Evolutionary conservation across 2,888 invertebrate genomes (phyloP).

Genomic region (Agrotis puta): DNA sequence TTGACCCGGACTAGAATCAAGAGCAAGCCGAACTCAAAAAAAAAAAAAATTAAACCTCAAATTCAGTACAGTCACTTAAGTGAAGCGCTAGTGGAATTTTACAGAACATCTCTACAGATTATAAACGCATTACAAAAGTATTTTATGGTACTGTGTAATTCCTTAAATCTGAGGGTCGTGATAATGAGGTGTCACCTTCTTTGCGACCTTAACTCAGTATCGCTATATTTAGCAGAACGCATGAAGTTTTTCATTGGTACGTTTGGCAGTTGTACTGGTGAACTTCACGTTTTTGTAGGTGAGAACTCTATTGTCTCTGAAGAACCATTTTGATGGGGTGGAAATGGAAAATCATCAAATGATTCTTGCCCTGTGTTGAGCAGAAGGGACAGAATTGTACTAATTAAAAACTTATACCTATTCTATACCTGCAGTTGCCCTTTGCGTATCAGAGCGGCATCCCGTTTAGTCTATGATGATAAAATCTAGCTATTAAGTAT

Average conservation of each 20-base stretch:
- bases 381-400: no score
- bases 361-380: no score
- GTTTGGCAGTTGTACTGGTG: constrained; percentile 14
- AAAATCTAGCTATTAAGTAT: no score
- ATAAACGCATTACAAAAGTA: constrained; percentile 25
- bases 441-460: no score
- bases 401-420: no score
- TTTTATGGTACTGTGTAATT: constrained; percentile 53
- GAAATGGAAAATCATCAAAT: no score
- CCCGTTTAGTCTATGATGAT: no score
- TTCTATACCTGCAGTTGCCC: no score
- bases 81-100: neutral
- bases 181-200: constrained; percentile 63
- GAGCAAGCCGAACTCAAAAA: no score
- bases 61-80: neutral
- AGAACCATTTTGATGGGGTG: neutral
- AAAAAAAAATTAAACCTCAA: neutral
- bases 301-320: constrained; percentile 9
- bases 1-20: no score
- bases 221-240: constrained; percentile 50
- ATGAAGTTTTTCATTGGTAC: constrained; percentile 36
- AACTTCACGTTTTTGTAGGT: constrained; percentile 25
- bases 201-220: constrained; percentile 43
- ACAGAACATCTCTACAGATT: constrained; percentile 3
- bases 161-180: constrained; percentile 53